Evolutionary conservation across 1,140 invertebrate species (phyloP), one percentile per base, ranked within the genome.

Genomic region (Pachypsylla venusta): DNA sequence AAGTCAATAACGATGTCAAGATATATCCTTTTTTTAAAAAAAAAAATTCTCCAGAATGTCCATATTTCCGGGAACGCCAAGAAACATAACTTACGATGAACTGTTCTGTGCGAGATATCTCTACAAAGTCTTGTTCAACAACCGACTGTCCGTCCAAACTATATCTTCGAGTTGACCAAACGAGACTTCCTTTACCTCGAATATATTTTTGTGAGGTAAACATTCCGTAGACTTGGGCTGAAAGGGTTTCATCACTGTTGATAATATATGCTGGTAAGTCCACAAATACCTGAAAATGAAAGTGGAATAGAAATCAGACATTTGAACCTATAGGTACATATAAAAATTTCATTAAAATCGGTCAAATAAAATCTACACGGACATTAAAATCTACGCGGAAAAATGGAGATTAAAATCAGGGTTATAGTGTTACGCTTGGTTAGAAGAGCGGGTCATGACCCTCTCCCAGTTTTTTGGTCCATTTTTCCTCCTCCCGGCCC

Each of bases 121-220:
- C 14, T 22, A 25, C 12, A 22, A 14, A 56, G 12, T 25, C 7
- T 56, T 5, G 12, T 12, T 5, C 24, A n/a, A 25, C 14, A 27
- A 56, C 4, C 7, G 25, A 56, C 7, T 7, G 7, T 35, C 30
- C 30, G 12, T 12, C 12, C 5, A 14, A 12, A 19, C 12, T n/a
- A 54, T 7, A 53, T 53, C 25, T 59, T 14, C 39, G 2, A 4
- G 14, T 25, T 1, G 14, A 59, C 57, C 57, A 59, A 3, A 16
- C 25, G 4, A 73, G 53, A 10, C 69, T 71, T 14, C 63, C 65
- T 63, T 74, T 74, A 4, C 71, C 74, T 24, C 60, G 63, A 1
- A 67, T 67, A 16, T 66, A 63, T 60, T 70, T 69, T 53, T 74
- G 70, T 12, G 66, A 64, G 14, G 65, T 59, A 54, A 67, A 75